Evolutionary conservation across 2,113 vertebrate genomes (phyloP).

Genomic region (Rattus rattus): DNA sequence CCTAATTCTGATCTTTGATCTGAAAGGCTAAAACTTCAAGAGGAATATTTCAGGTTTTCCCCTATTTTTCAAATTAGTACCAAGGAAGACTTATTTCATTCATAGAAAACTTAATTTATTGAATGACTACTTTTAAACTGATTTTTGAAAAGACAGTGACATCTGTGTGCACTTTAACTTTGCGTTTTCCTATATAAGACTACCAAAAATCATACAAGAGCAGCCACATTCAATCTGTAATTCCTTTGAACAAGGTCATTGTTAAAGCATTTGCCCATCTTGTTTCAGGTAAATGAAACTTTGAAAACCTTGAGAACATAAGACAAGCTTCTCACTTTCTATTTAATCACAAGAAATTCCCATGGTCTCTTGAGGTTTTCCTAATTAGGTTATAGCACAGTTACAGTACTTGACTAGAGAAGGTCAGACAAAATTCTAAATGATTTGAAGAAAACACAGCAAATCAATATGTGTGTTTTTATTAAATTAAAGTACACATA

Average conservation of each 20-base stretch:
- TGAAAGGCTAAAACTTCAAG: not conserved
- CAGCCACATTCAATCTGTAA: not conserved
- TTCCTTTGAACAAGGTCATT: not conserved
- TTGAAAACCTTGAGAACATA: slow-evolving; percentile 54
- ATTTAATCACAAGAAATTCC: slow-evolving; percentile 63
- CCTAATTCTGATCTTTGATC: not conserved
- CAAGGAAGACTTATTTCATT: not conserved
- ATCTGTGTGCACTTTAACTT: not conserved
- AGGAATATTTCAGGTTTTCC: not conserved
- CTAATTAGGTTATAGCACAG: slow-evolving; percentile 66
- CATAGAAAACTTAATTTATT: slow-evolving; percentile 12
- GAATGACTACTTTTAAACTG: not conserved
- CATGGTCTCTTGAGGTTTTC: slow-evolving; percentile 53
- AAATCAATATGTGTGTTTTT: slow-evolving; percentile 50
- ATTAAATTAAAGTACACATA: slow-evolving; percentile 49
- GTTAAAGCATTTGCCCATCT: slow-evolving; percentile 20
- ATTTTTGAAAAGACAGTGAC: not conserved
- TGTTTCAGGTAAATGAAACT: slow-evolving; percentile 45
- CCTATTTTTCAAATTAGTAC: slow-evolving; percentile 17
- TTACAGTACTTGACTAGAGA: slow-evolving; percentile 43
- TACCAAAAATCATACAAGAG: not conserved
- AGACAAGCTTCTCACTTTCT: slow-evolving; percentile 23
- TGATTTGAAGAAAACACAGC: slow-evolving; percentile 64
- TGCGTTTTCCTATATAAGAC: not conserved
- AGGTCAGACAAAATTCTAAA: slow-evolving; percentile 53